phyloP scores from a whole-genome alignment of 2,113 vertebrate species.

The Galbula dea region DNA sequence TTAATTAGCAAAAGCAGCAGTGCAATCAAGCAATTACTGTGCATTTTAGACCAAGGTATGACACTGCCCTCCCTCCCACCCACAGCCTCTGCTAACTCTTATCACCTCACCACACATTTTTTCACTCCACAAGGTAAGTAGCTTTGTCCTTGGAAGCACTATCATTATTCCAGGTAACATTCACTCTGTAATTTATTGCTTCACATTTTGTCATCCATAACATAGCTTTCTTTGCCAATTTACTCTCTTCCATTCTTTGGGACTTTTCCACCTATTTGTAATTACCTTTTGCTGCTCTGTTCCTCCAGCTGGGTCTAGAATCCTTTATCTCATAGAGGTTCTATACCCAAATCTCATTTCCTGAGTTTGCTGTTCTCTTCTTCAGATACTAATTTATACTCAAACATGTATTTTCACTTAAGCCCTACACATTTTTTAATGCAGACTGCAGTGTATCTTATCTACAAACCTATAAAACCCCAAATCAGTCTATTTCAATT shows the following conservation, averaged over 20 bases:
- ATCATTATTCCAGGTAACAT: background rate
- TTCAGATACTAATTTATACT: background rate
- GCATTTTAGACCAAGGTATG: background rate
- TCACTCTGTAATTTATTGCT: background rate
- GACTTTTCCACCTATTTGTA: background rate
- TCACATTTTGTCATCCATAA: background rate
- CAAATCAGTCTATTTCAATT: background rate
- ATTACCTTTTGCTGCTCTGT: background rate
- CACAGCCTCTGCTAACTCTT: rapidly evolving
- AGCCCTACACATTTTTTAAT: background rate
- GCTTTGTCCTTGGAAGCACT: background rate
- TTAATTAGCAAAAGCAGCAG: background rate
- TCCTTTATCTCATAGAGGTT: background rate
- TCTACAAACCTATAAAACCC: background rate
- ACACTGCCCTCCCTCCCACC: background rate
- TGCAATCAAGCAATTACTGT: background rate
- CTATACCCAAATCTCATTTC: background rate
- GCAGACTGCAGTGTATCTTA: background rate
- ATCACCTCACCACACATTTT: background rate
- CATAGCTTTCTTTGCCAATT: background rate
- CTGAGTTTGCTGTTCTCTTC: background rate
- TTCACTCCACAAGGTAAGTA: no score
- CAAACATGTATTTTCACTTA: background rate
- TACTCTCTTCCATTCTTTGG: background rate
- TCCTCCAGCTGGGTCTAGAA: background rate